Percentiles rank a stretch among this genome's conserved stretches.
phyloP scores from a whole-genome alignment of 2,888 invertebrate species.

The Agonopterix subpropinquella region DNA sequence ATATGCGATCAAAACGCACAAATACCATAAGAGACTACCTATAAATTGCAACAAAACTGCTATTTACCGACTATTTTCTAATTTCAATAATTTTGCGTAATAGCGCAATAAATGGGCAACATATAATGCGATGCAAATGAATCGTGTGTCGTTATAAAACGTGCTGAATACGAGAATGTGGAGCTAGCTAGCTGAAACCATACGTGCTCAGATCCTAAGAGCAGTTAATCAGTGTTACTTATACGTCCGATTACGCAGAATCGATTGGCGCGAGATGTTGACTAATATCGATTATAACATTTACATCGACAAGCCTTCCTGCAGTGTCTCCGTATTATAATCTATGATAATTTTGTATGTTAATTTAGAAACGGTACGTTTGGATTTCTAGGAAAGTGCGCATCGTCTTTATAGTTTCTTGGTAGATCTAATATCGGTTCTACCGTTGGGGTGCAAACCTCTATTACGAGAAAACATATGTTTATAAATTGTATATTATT shows the following conservation, averaged over 20 bases:
- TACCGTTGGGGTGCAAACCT: too few species aligned
- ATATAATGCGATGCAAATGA: conserved; percentile 58
- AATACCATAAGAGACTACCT: conserved; percentile 22
- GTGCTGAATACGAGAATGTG: conserved; percentile 27
- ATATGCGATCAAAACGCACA: conserved; percentile 26
- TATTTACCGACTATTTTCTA: conserved; percentile 49
- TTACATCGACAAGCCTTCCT: conserved; percentile 51
- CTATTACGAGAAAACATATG: neutral
- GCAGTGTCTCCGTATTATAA: conserved; percentile 40
- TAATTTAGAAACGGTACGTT: conserved; percentile 38
- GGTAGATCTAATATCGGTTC: conserved; percentile 2
- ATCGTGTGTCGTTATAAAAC: conserved; percentile 41
- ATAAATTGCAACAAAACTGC: conserved; percentile 42
- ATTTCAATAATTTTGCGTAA: conserved; percentile 56
- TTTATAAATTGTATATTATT: neutral
- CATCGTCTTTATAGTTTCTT: conserved; percentile 12
- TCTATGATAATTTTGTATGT: conserved; percentile 56
- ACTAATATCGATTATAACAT: conserved; percentile 63
- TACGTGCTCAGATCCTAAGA: conserved; percentile 44
- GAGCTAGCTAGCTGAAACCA: conserved; percentile 32
- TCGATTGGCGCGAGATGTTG: conserved; percentile 50
- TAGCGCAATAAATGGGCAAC: conserved; percentile 48
- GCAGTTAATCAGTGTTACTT: conserved; percentile 53
- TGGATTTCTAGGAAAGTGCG: conserved; percentile 34
- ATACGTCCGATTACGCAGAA: conserved; percentile 54